A percentile compares a stretch with the other conserved stretches of the same genome.
These are phyloP conservation scores for Callithrix jacchus DNA, from an alignment of 2,113 vertebrate genomes.

Conservation along the genomic window DNA sequence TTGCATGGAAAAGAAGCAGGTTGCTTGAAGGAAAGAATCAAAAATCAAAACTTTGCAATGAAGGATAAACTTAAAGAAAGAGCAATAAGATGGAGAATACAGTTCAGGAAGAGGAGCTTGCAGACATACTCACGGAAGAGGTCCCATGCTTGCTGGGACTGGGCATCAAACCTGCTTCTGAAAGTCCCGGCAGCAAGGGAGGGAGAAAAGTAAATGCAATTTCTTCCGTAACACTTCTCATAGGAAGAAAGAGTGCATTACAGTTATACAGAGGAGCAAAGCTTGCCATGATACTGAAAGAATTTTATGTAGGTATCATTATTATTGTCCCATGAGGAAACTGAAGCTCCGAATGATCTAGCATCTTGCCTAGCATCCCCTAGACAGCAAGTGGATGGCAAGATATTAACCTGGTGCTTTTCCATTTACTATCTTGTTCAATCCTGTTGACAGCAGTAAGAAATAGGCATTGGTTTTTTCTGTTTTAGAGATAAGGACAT, in stretches of 20 bases:
- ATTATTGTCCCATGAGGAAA: neutral
- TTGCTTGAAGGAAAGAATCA: neutral
- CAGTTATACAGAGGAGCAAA: neutral
- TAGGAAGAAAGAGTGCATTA: neutral
- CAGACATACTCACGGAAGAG: neutral
- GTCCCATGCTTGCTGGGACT: neutral
- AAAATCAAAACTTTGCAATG: neutral
- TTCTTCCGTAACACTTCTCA: neutral
- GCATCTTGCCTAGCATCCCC: neutral
- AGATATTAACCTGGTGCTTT: neutral
- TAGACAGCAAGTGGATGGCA: neutral
- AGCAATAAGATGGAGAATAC: neutral
- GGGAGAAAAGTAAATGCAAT: neutral
- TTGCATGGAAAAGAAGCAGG: neutral
- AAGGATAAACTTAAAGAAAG: neutral
- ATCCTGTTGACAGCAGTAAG: neutral
- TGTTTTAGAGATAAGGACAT: neutral
- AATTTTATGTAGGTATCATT: neutral
- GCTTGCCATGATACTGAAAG: neutral
- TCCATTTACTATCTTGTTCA: neutral
- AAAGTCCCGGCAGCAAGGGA: neutral
- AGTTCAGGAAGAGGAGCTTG: neutral
- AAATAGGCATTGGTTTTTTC: neutral
- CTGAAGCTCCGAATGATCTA: neutral
- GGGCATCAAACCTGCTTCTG: neutral